Evolutionary conservation across 1,140 invertebrate species (phyloP).

Genomic region (Oppia nitens): DNA sequence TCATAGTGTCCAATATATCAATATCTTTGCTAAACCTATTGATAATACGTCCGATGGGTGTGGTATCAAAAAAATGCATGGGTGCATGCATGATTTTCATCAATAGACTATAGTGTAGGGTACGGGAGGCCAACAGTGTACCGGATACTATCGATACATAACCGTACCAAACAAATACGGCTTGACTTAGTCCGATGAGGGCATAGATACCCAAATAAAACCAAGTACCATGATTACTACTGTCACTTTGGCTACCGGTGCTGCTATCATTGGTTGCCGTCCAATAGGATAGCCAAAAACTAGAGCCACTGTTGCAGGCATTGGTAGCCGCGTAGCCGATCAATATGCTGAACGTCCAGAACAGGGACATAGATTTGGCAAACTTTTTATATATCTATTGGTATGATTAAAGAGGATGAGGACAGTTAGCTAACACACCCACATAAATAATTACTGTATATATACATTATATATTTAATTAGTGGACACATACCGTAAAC

Average conservation of each 20-base stretch:
- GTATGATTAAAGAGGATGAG: too few species aligned
- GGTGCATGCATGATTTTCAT: slow-evolving; percentile 21
- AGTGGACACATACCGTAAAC: slow-evolving; percentile 59
- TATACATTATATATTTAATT: too few species aligned
- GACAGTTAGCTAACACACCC: too few species aligned
- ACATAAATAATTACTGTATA: too few species aligned
- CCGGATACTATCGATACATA: slow-evolving; percentile 7
- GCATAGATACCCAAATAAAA: neutral
- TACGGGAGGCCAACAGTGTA: slow-evolving; percentile 12
- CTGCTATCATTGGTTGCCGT: neutral
- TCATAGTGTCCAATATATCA: slow-evolving; percentile 3
- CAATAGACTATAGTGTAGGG: slow-evolving; percentile 16
- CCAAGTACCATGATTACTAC: neutral
- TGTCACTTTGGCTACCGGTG: neutral
- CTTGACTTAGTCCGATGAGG: neutral
- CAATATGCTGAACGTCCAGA: slow-evolving; percentile 17
- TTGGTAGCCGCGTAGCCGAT: slow-evolving; percentile 19
- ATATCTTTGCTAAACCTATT: slow-evolving; percentile 37
- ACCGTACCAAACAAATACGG: neutral
- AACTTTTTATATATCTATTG: slow-evolving; percentile 57
- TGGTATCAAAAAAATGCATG: slow-evolving; percentile 26
- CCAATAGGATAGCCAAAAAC: slow-evolving; percentile 58
- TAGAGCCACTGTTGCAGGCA: slow-evolving; percentile 67
- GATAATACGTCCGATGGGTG: slow-evolving; percentile 24
- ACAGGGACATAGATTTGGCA: slow-evolving; percentile 19